A percentile compares a stretch with the other conserved stretches of the same genome.
phyloP scores from a whole-genome alignment of 2,797 vertebrate species.

The Philypnodon macrostomus region DNA sequence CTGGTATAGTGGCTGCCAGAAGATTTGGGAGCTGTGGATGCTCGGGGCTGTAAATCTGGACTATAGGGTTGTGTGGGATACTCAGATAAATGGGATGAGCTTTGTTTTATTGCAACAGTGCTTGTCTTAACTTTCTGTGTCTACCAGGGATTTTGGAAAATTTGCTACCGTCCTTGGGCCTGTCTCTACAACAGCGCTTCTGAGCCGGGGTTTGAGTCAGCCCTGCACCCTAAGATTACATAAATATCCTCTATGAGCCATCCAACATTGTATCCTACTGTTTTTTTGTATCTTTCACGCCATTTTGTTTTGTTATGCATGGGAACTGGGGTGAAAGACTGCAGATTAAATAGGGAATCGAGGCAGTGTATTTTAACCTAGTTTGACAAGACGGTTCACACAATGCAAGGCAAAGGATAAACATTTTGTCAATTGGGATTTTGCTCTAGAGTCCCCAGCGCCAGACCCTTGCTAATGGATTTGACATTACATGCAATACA shows the following conservation, averaged over 20 bases:
- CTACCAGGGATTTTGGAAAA: constrained; percentile 71
- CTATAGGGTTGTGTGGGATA: constrained; percentile 76
- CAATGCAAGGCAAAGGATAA: constrained; percentile 50
- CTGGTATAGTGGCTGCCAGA: constrained; percentile 58
- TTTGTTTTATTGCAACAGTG: constrained; percentile 74
- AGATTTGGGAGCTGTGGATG: constrained; percentile 72
- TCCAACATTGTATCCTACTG: constrained; percentile 43
- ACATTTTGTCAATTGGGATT: constrained; percentile 36
- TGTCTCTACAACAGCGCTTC: constrained; percentile 61
- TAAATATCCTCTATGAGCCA: constrained; percentile 69
- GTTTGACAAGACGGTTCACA: constrained; percentile 50
- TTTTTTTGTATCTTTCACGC: constrained; percentile 66
- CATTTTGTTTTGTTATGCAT: constrained; percentile 34
- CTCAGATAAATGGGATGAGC: constrained; percentile 75
- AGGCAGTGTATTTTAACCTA: constrained; percentile 49
- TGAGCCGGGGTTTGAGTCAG: constrained; percentile 64
- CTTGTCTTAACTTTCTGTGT: constrained; percentile 77
- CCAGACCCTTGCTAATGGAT: constrained; percentile 46
- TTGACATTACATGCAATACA: constrained; percentile 53
- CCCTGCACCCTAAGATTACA: constrained; percentile 69
- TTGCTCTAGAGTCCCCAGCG: constrained; percentile 17
- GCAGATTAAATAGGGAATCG: constrained; percentile 55
- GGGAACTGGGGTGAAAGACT: constrained; percentile 38
- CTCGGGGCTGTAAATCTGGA: constrained; percentile 72
- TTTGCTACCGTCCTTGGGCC: constrained; percentile 71